phyloP scores from a whole-genome alignment of 2,113 vertebrate species.

The Pseudorhombus dupliciocellatus region DNA sequence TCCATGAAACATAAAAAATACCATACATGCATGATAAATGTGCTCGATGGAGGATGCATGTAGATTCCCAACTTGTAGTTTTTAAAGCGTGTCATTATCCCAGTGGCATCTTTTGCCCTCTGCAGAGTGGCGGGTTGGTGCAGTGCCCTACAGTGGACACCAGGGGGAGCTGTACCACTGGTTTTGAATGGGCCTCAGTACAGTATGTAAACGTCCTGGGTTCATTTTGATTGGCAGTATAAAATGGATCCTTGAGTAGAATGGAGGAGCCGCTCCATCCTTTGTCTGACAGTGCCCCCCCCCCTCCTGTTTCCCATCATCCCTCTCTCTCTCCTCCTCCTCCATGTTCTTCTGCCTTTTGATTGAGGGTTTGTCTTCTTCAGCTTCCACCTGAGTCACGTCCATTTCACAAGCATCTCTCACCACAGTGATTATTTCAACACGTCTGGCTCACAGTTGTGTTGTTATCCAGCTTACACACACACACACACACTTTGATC shows the following conservation, averaged over 20 bases:
- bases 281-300: conserved; percentile 45
- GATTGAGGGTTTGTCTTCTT: conserved; percentile 6
- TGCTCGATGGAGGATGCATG: too few relatives aligned
- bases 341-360: neutral
- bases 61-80: too few relatives aligned
- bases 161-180: conserved; percentile 40
- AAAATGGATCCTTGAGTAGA: conserved; percentile 67
- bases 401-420: conserved; percentile 3
- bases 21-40: too few relatives aligned
- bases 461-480: neutral
- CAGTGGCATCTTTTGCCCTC: neutral
- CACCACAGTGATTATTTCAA: neutral
- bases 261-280: conserved; percentile 40
- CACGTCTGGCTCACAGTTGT: neutral
- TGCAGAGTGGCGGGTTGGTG: neutral
- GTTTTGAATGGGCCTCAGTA: conserved; percentile 20
- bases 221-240: conserved; percentile 74
- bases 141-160: conserved; percentile 18
- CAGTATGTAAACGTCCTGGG: conserved; percentile 62
- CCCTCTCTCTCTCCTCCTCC: neutral
- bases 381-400: conserved; percentile 2
- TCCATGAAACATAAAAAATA: too few relatives aligned
- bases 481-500: too few relatives aligned
- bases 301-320: neutral
- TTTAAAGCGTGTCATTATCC: too few relatives aligned